These are phyloP conservation scores for Conopomorpha cramerella DNA, from an alignment of 1,140 invertebrate genomes.

Conservation along the genomic window DNA sequence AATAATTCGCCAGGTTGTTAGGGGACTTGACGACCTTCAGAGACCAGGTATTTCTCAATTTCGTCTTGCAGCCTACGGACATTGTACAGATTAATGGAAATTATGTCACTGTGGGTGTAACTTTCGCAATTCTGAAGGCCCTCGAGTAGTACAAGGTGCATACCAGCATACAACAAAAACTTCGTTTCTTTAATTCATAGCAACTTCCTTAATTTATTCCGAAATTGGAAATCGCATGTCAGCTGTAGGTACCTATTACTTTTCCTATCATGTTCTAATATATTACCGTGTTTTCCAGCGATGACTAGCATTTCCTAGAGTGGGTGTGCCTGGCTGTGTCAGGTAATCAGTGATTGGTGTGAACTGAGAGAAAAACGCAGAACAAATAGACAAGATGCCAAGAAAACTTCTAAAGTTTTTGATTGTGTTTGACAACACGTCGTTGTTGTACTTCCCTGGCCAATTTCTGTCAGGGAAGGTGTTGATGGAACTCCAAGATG, in stretches of 20 bases:
- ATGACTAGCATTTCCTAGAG: too few species aligned
- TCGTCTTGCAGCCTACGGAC: conserved; percentile 20
- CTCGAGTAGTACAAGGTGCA: too few species aligned
- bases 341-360: background rate
- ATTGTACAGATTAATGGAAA: conserved; percentile 22
- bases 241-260: too few species aligned
- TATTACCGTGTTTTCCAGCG: too few species aligned
- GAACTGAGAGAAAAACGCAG: conserved; percentile 1
- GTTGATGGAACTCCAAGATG: conserved; percentile 89
- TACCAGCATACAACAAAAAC: too few species aligned
- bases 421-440: conserved; percentile 93
- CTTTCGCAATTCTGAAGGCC: too few species aligned
- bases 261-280: too few species aligned
- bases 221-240: too few species aligned
- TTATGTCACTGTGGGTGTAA: conserved; percentile 26
- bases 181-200: too few species aligned
- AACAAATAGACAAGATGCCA: conserved; percentile 65
- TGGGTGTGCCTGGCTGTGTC: too few species aligned
- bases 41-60: conserved; percentile 29
- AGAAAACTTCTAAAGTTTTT: conserved; percentile 90
- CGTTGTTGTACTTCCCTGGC: conserved; percentile 89
- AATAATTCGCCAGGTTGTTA: too few species aligned
- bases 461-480: conserved; percentile 90
- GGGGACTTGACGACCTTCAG: conserved; percentile 31
- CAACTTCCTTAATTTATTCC: too few species aligned